These are phyloP conservation scores for Troides helena DNA, from an alignment of 2,888 invertebrate genomes.

Conservation along the genomic window DNA sequence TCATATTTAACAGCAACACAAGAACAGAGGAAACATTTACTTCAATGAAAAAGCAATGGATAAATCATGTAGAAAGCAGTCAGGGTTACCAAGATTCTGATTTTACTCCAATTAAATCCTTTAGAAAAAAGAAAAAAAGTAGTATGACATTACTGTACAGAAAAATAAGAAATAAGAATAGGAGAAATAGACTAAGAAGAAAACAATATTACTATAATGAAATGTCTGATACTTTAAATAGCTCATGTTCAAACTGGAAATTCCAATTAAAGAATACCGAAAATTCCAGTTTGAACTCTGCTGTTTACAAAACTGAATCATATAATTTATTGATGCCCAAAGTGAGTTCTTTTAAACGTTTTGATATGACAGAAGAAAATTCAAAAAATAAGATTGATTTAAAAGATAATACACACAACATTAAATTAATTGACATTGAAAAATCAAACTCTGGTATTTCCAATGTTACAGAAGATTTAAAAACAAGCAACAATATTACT, in stretches of 20 bases:
- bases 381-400: slow-evolving; percentile 27
- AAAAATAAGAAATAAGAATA: slow-evolving; percentile 9
- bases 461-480: slow-evolving; percentile 8
- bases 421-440: slow-evolving; percentile 26
- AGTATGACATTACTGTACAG: slow-evolving; percentile 31
- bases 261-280: slow-evolving; percentile 34
- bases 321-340: slow-evolving; percentile 56
- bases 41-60: slow-evolving; percentile 40
- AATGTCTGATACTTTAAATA: slow-evolving; percentile 49
- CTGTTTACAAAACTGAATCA: slow-evolving; percentile 61
- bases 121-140: slow-evolving; percentile 47
- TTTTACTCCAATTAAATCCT: slow-evolving; percentile 44
- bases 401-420: slow-evolving; percentile 14
- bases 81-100: slow-evolving; percentile 68
- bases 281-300: slow-evolving; percentile 45
- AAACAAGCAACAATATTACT: not conserved
- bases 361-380: slow-evolving; percentile 51
- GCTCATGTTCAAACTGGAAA: slow-evolving; percentile 42
- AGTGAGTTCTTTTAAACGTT: slow-evolving; percentile 33
- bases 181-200: slow-evolving; percentile 12
- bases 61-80: slow-evolving; percentile 55
- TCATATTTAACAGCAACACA: slow-evolving; percentile 46
- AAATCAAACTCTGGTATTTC: slow-evolving; percentile 15
- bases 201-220: slow-evolving; percentile 38
- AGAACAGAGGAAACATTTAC: slow-evolving; percentile 38